Percentiles rank a stretch among this genome's conserved stretches.
These are phyloP conservation scores for Mustela nigripes DNA, from an alignment of 2,113 vertebrate species.

Conservation along the genomic window DNA sequence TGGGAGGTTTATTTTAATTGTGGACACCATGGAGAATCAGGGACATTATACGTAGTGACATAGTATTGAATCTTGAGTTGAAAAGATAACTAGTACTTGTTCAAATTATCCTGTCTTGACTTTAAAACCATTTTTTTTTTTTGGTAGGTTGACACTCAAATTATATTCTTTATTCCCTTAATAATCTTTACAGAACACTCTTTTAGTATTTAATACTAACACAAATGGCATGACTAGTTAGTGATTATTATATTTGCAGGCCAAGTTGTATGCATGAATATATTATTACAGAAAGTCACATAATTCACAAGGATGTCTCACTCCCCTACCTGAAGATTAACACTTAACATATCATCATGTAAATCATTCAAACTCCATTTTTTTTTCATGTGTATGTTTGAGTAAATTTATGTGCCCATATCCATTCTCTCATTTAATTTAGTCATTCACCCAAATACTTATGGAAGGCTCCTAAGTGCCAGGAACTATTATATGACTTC, in stretches of 20 bases:
- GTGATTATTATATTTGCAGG: not conserved
- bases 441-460: not conserved
- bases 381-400: not conserved
- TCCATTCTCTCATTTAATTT: not conserved
- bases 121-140: not conserved
- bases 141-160: not conserved
- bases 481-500: not conserved
- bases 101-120: slow-evolving; percentile 38
- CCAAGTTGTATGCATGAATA: not conserved
- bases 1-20: slow-evolving; percentile 79
- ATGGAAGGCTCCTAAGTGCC: not conserved
- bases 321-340: not conserved
- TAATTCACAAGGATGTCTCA: not conserved
- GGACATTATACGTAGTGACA: slow-evolving; percentile 39
- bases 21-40: slow-evolving; percentile 7
- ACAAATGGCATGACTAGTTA: not conserved
- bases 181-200: not conserved
- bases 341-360: not conserved
- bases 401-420: not conserved
- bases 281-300: not conserved
- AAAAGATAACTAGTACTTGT: not conserved
- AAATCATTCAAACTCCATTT: not conserved
- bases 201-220: not conserved
- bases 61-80: not conserved
- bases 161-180: not conserved